These are phyloP conservation scores for Chelidonichthys spinosus DNA, from an alignment of 2,797 vertebrate genomes.

Conservation along the genomic window DNA sequence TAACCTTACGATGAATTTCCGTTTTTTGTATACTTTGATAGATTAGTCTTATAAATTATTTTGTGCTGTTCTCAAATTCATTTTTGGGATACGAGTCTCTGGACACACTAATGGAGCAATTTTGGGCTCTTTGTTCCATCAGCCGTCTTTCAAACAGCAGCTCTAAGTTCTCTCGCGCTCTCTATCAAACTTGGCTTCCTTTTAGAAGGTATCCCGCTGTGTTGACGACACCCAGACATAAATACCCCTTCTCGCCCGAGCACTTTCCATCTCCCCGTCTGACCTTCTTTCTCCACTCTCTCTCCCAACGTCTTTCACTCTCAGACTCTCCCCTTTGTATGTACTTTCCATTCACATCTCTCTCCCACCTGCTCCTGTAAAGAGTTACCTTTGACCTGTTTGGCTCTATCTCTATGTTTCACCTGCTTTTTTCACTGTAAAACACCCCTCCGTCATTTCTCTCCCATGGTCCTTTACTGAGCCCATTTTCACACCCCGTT, in stretches of 20 bases:
- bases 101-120: slow-evolving; percentile 76
- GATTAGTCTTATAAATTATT: slow-evolving; percentile 80
- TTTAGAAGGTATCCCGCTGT: slow-evolving; percentile 73
- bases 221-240: slow-evolving; percentile 73
- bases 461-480: slow-evolving; percentile 33
- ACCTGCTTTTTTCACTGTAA: slow-evolving; percentile 37
- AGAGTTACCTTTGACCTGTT: slow-evolving; percentile 43
- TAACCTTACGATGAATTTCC: slow-evolving; percentile 65
- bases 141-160: slow-evolving; percentile 52
- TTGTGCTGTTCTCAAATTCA: slow-evolving; percentile 57
- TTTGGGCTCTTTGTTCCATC: slow-evolving; percentile 71
- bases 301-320: slow-evolving; percentile 38
- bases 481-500: slow-evolving; percentile 54
- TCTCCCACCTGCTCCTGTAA: slow-evolving; percentile 26
- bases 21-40: slow-evolving; percentile 74
- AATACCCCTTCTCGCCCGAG: slow-evolving; percentile 68
- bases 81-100: slow-evolving; percentile 62
- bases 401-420: slow-evolving; percentile 47
- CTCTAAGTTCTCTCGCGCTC: slow-evolving; percentile 51
- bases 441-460: slow-evolving; percentile 19
- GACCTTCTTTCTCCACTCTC: slow-evolving; percentile 74
- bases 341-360: slow-evolving; percentile 52
- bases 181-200: slow-evolving; percentile 68
- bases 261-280: slow-evolving; percentile 67
- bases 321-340: slow-evolving; percentile 34